These are phyloP conservation scores for Euura lappo DNA, from an alignment of 1,140 invertebrate genomes.

Conservation along the genomic window DNA sequence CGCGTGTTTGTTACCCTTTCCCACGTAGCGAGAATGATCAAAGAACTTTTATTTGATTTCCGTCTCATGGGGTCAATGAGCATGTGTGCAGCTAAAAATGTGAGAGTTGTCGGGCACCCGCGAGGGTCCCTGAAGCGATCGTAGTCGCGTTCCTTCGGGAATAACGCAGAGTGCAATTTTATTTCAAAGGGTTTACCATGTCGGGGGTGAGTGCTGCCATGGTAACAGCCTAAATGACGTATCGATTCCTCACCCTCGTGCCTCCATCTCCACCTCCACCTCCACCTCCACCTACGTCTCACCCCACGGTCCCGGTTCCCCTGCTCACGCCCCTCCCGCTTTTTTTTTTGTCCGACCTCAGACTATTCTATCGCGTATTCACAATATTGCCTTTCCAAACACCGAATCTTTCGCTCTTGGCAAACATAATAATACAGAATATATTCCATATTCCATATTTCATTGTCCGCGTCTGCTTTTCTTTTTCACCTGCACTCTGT, in stretches of 20 bases:
- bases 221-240: slow-evolving; percentile 32
- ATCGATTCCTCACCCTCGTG: slow-evolving; percentile 26
- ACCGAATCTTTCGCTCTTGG: neutral
- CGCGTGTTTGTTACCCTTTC: no score
- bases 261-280: no score
- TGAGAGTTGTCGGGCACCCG: no score
- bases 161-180: neutral
- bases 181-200: neutral
- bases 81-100: no score
- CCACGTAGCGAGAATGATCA: no score
- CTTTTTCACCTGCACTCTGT: no score
- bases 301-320: neutral
- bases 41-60: no score
- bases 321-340: neutral
- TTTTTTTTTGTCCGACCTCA: slow-evolving; percentile 19
- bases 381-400: slow-evolving; percentile 22
- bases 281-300: neutral
- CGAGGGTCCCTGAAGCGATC: no score
- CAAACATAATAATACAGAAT: neutral
- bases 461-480: neutral
- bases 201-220: slow-evolving; percentile 24
- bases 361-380: slow-evolving; percentile 21
- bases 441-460: neutral
- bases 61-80: no score
- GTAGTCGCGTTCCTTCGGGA: no score